phyloP scores from a whole-genome alignment of 2,113 vertebrate species.

The Muntiacus muntjak region DNA sequence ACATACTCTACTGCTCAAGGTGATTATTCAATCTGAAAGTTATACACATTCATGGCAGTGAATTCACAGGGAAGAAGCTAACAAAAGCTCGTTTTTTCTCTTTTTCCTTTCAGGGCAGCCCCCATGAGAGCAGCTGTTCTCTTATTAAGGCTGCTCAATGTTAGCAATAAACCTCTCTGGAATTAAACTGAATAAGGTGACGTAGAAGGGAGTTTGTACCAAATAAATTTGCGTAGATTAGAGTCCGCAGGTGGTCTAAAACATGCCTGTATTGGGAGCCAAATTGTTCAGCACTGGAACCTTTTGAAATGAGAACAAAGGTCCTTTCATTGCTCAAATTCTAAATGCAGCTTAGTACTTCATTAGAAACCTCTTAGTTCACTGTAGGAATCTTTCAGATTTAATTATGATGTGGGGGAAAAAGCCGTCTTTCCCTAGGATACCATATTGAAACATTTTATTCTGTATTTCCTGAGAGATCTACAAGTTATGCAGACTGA shows the following conservation, averaged over 20 bases:
- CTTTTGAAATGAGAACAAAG: slow-evolving; percentile 82
- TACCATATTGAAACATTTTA: slow-evolving; percentile 71
- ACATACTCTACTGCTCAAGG: neutral
- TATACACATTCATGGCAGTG: neutral
- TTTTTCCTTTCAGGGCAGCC: slow-evolving; percentile 12
- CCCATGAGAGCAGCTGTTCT: slow-evolving; percentile 45
- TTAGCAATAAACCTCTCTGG: slow-evolving; percentile 73
- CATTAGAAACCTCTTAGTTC: slow-evolving; percentile 82
- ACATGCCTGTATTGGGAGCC: slow-evolving; percentile 71
- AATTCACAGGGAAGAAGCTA: neutral
- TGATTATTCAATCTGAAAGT: neutral
- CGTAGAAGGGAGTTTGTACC: slow-evolving; percentile 77
- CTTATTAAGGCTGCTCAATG: slow-evolving; percentile 51
- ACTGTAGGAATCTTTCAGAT: slow-evolving; percentile 79
- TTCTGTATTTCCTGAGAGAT: slow-evolving; percentile 74
- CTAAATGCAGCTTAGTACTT: slow-evolving; percentile 82
- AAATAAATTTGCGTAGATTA: slow-evolving; percentile 79
- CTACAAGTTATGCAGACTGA: slow-evolving; percentile 52
- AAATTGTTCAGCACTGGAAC: slow-evolving; percentile 77
- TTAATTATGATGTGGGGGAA: slow-evolving; percentile 76
- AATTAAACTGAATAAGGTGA: slow-evolving; percentile 72
- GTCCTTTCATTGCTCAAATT: slow-evolving; percentile 77
- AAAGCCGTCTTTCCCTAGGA: slow-evolving; percentile 54
- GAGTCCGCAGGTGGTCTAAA: slow-evolving; percentile 80
- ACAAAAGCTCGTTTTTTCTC: slow-evolving; percentile 16